phyloP scores from a whole-genome alignment of 1,140 invertebrate genomes.

The Agraylea sexmaculata region DNA sequence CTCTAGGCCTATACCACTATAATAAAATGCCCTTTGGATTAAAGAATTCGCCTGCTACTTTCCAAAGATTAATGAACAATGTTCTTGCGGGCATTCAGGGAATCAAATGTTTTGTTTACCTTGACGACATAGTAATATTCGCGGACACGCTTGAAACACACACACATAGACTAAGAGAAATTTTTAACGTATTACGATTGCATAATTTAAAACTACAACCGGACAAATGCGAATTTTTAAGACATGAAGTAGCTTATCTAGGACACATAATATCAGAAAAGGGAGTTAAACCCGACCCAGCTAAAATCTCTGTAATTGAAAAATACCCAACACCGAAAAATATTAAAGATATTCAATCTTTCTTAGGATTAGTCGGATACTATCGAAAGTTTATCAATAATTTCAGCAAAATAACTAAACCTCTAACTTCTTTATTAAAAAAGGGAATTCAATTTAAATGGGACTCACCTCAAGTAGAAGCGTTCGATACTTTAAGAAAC shows the following conservation, averaged over 20 bases:
- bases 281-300: constrained; percentile 31
- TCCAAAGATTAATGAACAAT: constrained; percentile 24
- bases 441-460: constrained; percentile 25
- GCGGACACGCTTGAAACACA: constrained; percentile 24
- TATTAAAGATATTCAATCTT: constrained; percentile 28
- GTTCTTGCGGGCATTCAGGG: constrained; percentile 22
- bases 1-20: constrained; percentile 26
- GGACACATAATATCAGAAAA: constrained; percentile 30
- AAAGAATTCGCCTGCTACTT: constrained; percentile 23
- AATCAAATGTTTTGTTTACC: constrained; percentile 26
- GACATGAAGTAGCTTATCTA: constrained; percentile 31
- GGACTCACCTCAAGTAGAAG: constrained; percentile 18
- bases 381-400: constrained; percentile 32
- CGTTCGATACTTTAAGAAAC: constrained; percentile 24
- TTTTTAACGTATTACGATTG: constrained; percentile 27
- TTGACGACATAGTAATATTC: constrained; percentile 30
- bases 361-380: constrained; percentile 33
- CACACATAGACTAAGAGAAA: constrained; percentile 20
- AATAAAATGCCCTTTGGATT: constrained; percentile 31
- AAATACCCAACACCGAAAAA: constrained; percentile 31
- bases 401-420: constrained; percentile 26
- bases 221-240: constrained; percentile 28
- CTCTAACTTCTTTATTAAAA: constrained; percentile 27
- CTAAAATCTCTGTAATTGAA: constrained; percentile 28
- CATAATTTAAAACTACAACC: constrained; percentile 30